Conservation (phyloP, 2,113 vertebrate genomes). For the Cynocephalus volans region DNA sequence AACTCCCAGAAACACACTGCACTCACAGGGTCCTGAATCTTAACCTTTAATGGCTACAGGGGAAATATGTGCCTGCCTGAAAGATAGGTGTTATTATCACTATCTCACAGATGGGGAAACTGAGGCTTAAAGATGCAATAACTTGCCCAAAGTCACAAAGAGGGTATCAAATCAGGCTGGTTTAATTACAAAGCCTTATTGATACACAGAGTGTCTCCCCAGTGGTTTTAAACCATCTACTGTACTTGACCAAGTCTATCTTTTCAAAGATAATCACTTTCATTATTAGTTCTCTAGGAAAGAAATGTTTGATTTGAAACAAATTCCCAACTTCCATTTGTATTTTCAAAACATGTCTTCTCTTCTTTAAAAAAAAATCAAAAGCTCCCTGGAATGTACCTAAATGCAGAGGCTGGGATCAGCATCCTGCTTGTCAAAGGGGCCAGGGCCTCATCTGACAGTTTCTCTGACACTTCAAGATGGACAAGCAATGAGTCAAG, state of each 20-base stretch:
- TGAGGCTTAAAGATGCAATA: background rate
- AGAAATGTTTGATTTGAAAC: background rate
- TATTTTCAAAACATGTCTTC: constrained; percentile 5
- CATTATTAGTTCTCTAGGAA: background rate
- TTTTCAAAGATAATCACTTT: background rate
- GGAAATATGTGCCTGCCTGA: too few relatives aligned
- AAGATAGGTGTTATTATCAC: background rate
- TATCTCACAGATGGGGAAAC: background rate
- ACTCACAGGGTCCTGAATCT: too few relatives aligned
- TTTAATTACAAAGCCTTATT: background rate
- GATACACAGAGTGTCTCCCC: background rate
- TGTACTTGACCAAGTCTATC: background rate
- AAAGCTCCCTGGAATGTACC: background rate
- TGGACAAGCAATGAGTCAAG: background rate
- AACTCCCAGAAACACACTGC: too few relatives aligned
- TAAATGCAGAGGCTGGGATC: background rate
- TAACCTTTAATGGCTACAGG: too few relatives aligned
- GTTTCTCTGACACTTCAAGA: background rate
- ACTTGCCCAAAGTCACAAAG: background rate
- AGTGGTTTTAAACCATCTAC: background rate
- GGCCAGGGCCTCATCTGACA: background rate
- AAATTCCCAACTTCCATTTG: background rate
- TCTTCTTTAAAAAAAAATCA: background rate
- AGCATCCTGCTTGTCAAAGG: too few relatives aligned
- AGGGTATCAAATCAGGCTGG: background rate